Evolutionary conservation across 2,113 vertebrate genomes (phyloP), one percentile per base, ranked within the genome.

Genomic region (Amphiprion percula): DNA sequence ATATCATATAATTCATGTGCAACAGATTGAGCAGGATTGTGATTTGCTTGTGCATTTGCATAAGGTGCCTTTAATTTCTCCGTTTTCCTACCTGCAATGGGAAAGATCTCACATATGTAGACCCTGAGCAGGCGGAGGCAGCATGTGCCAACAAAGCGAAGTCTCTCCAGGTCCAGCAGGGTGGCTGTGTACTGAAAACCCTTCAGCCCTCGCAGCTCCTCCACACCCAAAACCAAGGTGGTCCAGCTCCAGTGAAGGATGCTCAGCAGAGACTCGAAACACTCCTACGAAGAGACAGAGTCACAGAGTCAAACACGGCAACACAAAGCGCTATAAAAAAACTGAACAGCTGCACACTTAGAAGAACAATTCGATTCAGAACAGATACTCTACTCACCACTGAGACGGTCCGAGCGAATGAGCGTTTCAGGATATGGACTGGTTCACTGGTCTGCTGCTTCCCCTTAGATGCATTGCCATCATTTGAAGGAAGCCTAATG

Each of bases 231-330:
- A 60, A 99, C 97, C 87, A 99, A 86, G 0, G 98, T 99, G 72
- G 97, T 99, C 98, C 98, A 99, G 71, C 98, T 99, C 98, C 98
- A 99, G 61, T 99, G 98, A 80, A 99, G 96, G 83, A 99, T 95
- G 85, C 97, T 99, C 84, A 99, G 68, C 83, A 99, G 90, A 50
- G 98, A 99, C 77, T 99, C 98, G 92, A 99, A 99, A 88, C 98
- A 99, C 64, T 99, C 98, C 98, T 99, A 66, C 67, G 85, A 44
- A 47, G 85, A 76, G 17, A 77, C 19, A 56, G 12, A 19, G 17
- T 4, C 11, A 66, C 1, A 41, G 30, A 41, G n/a, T 75, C 3
- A 49, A 10, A 23, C 17, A 46, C 15, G n/a, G 41, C 14, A 0
- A 17, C 21, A 10, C 28, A 28, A 21, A 11, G 55, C 14, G 8